Percentiles rank a stretch among this genome's conserved stretches.
These are phyloP conservation scores for Pteropus rufus DNA, from an alignment of 2,797 vertebrate genomes.

Conservation along the genomic window DNA sequence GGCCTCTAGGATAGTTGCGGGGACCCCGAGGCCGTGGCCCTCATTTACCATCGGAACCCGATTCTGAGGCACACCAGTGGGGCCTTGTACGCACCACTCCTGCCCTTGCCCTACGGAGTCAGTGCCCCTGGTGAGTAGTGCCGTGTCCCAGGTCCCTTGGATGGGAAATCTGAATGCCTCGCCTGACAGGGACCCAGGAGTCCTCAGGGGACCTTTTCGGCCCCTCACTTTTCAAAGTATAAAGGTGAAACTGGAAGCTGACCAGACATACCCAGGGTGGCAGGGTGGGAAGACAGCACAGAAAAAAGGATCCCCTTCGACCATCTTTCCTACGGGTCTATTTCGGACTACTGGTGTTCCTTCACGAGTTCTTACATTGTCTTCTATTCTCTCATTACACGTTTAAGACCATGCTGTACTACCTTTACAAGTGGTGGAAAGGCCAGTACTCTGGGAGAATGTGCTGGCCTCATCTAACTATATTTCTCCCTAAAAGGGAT, in stretches of 20 bases:
- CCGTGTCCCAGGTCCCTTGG: not conserved
- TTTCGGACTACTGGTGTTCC: not conserved
- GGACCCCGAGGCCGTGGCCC: constrained; percentile 92
- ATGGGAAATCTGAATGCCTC: not conserved
- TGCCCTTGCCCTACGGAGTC: constrained; percentile 93
- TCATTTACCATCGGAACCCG: constrained; percentile 94
- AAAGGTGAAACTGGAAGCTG: not conserved
- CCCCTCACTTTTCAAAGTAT: not conserved
- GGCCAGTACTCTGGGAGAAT: not conserved
- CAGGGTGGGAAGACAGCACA: not conserved
- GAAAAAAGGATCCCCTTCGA: not conserved
- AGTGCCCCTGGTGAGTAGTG: constrained; percentile 90
- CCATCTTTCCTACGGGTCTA: not conserved
- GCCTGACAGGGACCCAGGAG: not conserved
- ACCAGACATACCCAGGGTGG: not conserved
- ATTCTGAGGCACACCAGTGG: constrained; percentile 94
- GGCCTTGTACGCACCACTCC: constrained; percentile 93
- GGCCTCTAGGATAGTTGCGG: constrained; percentile 89
- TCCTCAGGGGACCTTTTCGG: not conserved
- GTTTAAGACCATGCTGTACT: not conserved
- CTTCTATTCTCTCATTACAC: not conserved
- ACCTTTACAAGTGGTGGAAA: not conserved
- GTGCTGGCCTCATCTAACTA: not conserved
- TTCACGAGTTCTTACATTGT: not conserved
- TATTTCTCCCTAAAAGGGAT: not conserved